A percentile compares a stretch with the other conserved stretches of the same genome.
Conservation (phyloP, 2,113 vertebrate genomes). For the Hydropotes inermis region DNA sequence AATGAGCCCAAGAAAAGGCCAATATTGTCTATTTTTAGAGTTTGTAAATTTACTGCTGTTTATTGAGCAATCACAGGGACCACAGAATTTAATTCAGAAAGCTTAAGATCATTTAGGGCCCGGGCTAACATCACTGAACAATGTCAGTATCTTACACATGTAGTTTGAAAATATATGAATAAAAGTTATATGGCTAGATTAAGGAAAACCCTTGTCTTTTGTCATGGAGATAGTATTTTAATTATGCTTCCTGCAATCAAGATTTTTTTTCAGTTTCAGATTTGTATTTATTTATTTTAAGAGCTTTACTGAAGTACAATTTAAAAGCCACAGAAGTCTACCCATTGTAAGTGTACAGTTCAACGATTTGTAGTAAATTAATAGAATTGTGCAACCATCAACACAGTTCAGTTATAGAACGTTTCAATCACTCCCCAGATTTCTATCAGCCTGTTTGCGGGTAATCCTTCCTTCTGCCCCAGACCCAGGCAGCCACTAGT, state of each 20-base stretch:
- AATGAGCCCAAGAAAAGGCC: background rate
- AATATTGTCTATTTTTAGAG: constrained; percentile 1
- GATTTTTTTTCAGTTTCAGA: background rate
- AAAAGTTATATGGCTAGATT: background rate
- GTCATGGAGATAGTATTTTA: background rate
- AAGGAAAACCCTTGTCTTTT: background rate
- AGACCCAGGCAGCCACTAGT: background rate
- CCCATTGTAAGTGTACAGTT: background rate
- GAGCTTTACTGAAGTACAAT: background rate
- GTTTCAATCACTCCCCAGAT: background rate
- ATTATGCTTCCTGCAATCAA: constrained; percentile 2
- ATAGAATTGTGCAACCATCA: background rate
- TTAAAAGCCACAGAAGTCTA: background rate
- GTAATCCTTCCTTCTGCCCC: background rate
- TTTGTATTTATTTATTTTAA: background rate
- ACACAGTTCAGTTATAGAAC: background rate
- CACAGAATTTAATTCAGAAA: background rate
- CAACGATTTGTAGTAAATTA: background rate
- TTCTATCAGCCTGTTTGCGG: background rate
- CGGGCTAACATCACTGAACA: background rate
- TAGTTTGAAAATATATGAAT: background rate
- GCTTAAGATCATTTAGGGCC: background rate
- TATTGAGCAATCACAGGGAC: background rate
- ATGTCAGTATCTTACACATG: background rate
- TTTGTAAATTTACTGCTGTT: background rate